phyloP scores from a whole-genome alignment of 2,797 vertebrate genomes.

The Bovichtus variegatus region DNA sequence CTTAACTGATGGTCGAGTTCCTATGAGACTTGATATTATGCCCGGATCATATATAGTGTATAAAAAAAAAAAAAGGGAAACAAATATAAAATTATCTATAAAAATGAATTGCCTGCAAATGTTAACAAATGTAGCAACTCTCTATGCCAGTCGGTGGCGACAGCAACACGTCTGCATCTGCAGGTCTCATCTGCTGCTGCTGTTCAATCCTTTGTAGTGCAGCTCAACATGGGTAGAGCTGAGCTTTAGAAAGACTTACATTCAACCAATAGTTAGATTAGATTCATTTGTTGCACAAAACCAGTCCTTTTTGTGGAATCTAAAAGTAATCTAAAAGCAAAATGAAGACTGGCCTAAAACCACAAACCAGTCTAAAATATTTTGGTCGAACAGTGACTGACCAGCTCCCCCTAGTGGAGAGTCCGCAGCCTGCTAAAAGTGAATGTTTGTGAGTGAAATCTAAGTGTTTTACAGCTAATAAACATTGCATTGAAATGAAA shows the following conservation, averaged over 20 bases:
- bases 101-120: background rate
- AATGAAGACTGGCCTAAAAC: background rate
- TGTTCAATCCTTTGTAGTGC: too few relatives aligned
- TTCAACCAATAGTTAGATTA: too few relatives aligned
- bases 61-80: background rate
- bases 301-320: background rate
- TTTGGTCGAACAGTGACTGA: background rate
- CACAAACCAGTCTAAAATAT: background rate
- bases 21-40: background rate
- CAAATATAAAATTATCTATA: too few relatives aligned
- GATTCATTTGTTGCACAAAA: too few relatives aligned
- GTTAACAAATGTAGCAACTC: too few relatives aligned
- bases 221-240: background rate
- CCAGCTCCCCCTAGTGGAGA: background rate
- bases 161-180: background rate
- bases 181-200: background rate
- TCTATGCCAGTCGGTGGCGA: too few relatives aligned
- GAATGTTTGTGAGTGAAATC: background rate
- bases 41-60: background rate
- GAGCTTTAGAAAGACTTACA: too few relatives aligned
- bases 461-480: background rate
- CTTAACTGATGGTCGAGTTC: background rate
- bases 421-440: background rate
- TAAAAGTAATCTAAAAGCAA: background rate
- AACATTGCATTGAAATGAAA: constrained; percentile 25